Conservation (phyloP, 2,797 vertebrate genomes). For the Alectoris magna region DNA sequence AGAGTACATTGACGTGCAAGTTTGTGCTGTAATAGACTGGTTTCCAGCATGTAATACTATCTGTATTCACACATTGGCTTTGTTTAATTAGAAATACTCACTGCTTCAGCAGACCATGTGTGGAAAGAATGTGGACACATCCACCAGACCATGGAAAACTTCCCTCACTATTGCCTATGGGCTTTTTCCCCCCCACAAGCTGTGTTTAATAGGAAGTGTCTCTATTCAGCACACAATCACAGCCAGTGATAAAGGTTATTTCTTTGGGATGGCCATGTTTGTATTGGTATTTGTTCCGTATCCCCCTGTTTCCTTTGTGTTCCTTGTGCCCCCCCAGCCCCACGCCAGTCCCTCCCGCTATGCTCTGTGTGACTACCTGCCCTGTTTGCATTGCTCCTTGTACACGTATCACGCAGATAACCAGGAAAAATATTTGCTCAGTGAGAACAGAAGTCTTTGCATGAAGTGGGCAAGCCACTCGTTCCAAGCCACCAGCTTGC, state of each 20-base stretch:
- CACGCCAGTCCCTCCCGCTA: neutral
- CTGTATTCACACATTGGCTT: neutral
- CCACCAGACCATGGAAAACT: neutral
- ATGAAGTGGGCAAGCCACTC: neutral
- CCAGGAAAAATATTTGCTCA: constrained; percentile 33
- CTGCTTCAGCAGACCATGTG: neutral
- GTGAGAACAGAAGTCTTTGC: neutral
- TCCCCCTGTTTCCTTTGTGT: neutral
- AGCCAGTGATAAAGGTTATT: neutral
- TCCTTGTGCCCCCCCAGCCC: neutral
- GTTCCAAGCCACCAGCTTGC: neutral
- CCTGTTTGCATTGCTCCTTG: neutral
- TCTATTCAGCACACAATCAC: neutral
- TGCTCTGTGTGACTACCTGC: neutral
- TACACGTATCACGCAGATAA: neutral
- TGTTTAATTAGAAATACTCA: constrained; percentile 9
- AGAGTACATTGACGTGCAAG: neutral
- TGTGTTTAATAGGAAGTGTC: neutral
- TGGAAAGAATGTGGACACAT: constrained; percentile 17
- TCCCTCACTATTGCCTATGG: neutral
- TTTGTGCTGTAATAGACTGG: neutral
- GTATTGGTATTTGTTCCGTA: constrained; percentile 11
- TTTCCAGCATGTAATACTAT: neutral
- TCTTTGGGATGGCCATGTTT: neutral
- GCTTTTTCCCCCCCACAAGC: neutral